Conservation (phyloP, 2,888 invertebrate species). For the Microplitis deprimator region DNA sequence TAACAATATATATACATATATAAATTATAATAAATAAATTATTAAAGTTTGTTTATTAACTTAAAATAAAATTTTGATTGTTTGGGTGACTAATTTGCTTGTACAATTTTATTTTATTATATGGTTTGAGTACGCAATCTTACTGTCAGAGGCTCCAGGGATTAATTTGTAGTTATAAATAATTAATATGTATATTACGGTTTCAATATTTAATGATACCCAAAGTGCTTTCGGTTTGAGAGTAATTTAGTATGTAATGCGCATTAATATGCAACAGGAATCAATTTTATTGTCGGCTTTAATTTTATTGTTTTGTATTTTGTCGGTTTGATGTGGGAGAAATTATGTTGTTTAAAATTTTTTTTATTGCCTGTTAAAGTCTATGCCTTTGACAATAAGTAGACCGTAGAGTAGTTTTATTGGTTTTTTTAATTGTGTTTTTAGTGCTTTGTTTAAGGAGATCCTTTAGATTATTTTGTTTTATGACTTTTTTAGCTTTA, state of each 20-base stretch:
- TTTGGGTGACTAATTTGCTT: too few relatives aligned
- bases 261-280: neutral
- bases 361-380: too few relatives aligned
- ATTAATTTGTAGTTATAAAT: neutral
- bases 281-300: neutral
- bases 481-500: neutral
- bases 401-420: neutral
- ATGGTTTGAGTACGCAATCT: too few relatives aligned
- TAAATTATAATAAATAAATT: neutral
- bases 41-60: conserved; percentile 12
- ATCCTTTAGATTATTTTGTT: neutral
- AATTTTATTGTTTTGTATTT: neutral
- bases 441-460: neutral
- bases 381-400: neutral
- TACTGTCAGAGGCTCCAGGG: too few relatives aligned
- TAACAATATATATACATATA: conserved; percentile 18
- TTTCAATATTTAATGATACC: neutral
- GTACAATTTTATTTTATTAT: too few relatives aligned
- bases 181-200: neutral
- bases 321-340: neutral
- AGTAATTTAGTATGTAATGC: neutral
- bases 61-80: neutral
- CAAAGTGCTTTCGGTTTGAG: neutral
- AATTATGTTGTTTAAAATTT: too few relatives aligned
- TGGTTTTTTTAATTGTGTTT: neutral